These are phyloP conservation scores for Miniopterus natalensis DNA, from an alignment of 2,113 vertebrate species.

Conservation along the genomic window DNA sequence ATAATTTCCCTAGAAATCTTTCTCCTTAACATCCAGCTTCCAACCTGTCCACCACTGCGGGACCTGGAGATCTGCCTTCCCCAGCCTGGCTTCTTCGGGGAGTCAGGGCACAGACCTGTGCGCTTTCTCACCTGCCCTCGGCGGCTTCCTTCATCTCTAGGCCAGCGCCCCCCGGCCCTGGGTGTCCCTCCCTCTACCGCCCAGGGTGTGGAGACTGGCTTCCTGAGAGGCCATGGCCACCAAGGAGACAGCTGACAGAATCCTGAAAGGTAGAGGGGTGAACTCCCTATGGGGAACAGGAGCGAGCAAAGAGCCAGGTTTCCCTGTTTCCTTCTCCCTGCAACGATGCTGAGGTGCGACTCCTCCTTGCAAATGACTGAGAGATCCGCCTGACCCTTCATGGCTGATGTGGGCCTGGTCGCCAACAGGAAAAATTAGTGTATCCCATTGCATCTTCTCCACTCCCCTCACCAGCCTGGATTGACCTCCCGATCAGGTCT, in stretches of 20 bases:
- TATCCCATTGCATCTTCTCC: neutral
- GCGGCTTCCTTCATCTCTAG: neutral
- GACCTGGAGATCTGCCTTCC: neutral
- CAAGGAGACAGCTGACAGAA: neutral
- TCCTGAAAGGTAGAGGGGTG: neutral
- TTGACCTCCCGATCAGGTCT: neutral
- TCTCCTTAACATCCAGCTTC: slow-evolving; percentile 28
- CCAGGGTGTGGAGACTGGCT: neutral
- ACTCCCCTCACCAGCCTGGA: neutral
- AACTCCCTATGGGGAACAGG: neutral
- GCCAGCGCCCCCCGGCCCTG: neutral
- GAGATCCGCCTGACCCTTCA: neutral
- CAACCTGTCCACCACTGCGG: neutral
- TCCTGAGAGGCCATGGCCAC: neutral
- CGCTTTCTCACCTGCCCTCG: neutral
- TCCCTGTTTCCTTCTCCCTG: no score
- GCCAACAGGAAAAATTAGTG: neutral
- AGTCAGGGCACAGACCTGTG: neutral
- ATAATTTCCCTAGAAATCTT: slow-evolving; percentile 26
- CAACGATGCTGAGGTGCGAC: neutral
- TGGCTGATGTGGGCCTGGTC: neutral
- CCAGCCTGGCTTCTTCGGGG: neutral
- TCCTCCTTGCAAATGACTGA: neutral
- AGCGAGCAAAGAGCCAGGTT: neutral
- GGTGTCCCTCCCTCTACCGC: neutral